A percentile compares a stretch with the other conserved stretches of the same genome.
Conservation (phyloP, 2,888 invertebrate genomes). For the Macrosiphum euphorbiae region DNA sequence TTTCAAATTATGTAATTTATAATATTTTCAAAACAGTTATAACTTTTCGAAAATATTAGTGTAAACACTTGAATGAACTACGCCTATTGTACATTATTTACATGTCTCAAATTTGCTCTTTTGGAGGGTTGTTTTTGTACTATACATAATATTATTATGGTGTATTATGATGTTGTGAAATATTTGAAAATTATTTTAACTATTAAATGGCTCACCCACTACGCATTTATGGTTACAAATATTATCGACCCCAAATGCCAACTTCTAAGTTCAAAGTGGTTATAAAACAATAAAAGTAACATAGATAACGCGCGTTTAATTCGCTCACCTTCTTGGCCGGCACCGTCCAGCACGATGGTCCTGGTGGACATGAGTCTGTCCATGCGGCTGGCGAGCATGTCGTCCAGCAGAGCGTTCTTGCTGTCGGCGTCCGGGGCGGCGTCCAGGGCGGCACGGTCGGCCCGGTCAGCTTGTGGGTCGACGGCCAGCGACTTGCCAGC, state of each 20-base stretch:
- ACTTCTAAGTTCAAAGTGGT: neutral
- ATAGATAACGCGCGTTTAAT: neutral
- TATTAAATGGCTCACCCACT: neutral
- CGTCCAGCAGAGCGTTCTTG: constrained; percentile 50
- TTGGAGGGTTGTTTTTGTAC: neutral
- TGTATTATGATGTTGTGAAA: neutral
- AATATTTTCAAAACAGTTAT: neutral
- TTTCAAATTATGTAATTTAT: neutral
- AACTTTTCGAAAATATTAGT: neutral
- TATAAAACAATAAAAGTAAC: neutral
- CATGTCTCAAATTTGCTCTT: neutral
- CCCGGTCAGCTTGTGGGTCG: constrained; percentile 62
- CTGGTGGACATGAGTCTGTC: constrained; percentile 51
- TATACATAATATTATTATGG: neutral
- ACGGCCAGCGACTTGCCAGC: constrained; percentile 54
- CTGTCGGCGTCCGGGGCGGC: constrained; percentile 17
- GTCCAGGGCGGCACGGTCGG: constrained; percentile 64
- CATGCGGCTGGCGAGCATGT: constrained; percentile 42
- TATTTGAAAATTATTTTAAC: neutral
- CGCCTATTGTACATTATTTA: too few species aligned
- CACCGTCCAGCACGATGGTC: constrained; percentile 39
- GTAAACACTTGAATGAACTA: too few species aligned
- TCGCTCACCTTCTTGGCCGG: constrained; percentile 45
- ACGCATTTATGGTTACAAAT: neutral
- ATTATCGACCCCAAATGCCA: neutral